phyloP scores from a whole-genome alignment of 2,113 vertebrate species.

The Gallinago media region DNA sequence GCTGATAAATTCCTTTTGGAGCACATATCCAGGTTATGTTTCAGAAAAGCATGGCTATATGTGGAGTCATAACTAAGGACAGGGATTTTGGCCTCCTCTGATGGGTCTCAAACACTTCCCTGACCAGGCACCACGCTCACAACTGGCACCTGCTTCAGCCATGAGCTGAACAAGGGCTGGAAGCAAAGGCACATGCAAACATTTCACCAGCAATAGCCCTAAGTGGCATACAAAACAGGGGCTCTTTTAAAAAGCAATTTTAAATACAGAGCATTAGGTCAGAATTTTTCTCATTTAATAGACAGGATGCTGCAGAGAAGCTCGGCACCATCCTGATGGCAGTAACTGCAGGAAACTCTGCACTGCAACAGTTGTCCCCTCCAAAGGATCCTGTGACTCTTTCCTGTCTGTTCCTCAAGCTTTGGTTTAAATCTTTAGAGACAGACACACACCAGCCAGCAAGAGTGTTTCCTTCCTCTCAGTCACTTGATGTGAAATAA shows the following conservation, averaged over 20 bases:
- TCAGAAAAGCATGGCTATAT: neutral
- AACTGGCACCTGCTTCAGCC: neutral
- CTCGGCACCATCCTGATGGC: neutral
- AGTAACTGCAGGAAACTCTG: neutral
- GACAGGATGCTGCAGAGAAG: neutral
- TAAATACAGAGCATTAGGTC: neutral
- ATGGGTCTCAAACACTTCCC: neutral
- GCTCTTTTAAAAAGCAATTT: neutral
- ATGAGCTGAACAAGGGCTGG: neutral
- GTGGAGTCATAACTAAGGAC: neutral
- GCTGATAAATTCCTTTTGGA: neutral
- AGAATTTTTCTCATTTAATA: neutral
- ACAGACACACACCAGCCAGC: neutral
- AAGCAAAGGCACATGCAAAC: neutral
- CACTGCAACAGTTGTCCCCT: neutral
- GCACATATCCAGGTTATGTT: neutral
- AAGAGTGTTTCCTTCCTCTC: neutral
- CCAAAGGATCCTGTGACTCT: neutral
- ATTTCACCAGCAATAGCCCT: neutral
- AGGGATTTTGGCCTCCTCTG: neutral
- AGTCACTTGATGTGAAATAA: neutral
- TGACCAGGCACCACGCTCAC: neutral
- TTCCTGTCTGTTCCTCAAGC: neutral
- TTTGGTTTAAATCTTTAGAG: neutral
- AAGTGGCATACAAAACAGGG: neutral